Evolutionary conservation across 2,888 invertebrate species (phyloP).

Genomic region (Campaea margaritaria): DNA sequence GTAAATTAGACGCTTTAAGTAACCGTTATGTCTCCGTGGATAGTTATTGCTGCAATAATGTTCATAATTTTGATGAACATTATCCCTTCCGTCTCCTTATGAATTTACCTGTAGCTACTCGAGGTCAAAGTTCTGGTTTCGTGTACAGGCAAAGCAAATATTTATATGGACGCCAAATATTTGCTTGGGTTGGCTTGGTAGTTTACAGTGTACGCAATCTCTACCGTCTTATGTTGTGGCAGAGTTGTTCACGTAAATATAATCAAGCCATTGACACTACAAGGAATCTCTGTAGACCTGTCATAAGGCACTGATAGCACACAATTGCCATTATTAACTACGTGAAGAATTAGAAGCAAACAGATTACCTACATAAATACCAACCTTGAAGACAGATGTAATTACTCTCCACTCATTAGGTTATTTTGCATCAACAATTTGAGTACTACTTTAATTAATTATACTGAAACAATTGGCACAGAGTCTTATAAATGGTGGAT

Average conservation of each 20-base stretch:
- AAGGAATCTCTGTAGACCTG: too few relatives aligned
- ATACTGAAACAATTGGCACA: too few relatives aligned
- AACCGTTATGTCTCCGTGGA: constrained; percentile 35
- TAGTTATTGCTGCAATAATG: constrained; percentile 40
- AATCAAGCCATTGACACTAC: too few relatives aligned
- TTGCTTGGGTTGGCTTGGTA: constrained; percentile 29
- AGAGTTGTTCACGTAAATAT: constrained; percentile 1
- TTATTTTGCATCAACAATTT: too few relatives aligned
- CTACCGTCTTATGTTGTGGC: constrained; percentile 2
- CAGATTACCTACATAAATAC: too few relatives aligned
- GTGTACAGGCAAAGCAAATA: constrained; percentile 29
- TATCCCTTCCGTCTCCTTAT: constrained; percentile 13
- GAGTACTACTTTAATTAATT: too few relatives aligned
- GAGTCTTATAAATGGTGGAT: too few relatives aligned
- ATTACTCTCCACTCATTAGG: too few relatives aligned
- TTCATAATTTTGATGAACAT: constrained; percentile 39
- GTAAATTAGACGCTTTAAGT: constrained; percentile 41
- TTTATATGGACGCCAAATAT: constrained; percentile 35
- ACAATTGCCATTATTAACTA: too few relatives aligned
- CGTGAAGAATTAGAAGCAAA: too few relatives aligned
- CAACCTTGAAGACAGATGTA: too few relatives aligned
- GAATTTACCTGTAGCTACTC: constrained; percentile 29
- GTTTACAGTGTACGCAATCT: constrained; percentile 21
- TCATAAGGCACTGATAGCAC: too few relatives aligned
- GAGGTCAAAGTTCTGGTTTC: constrained; percentile 22